Evolutionary conservation across 2,113 vertebrate species (phyloP).

Genomic region (Pipa parva): DNA sequence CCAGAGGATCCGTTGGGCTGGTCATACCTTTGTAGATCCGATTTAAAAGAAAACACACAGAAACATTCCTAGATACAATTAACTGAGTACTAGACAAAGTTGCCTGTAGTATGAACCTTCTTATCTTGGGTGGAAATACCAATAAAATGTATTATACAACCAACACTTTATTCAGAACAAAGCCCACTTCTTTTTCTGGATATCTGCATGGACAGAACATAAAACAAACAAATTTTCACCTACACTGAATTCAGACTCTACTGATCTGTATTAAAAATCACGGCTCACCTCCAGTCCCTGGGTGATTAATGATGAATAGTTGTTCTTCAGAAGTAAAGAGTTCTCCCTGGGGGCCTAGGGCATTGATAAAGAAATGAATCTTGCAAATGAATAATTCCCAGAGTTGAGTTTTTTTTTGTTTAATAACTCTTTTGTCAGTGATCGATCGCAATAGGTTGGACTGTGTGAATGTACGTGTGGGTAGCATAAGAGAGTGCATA

Average conservation of each 20-base stretch:
- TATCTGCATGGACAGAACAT: not conserved
- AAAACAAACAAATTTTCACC: not conserved
- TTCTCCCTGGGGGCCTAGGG: conserved; percentile 61
- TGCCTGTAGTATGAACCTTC: too few relatives aligned
- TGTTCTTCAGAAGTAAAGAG: conserved; percentile 56
- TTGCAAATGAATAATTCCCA: conserved; percentile 69
- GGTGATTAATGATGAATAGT: conserved; percentile 56
- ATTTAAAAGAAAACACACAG: too few relatives aligned
- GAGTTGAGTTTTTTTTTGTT: conserved; percentile 63
- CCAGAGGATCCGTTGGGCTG: too few relatives aligned
- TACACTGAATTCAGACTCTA: not conserved
- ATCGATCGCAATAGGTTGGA: conserved; percentile 63
- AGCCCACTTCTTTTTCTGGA: too few relatives aligned
- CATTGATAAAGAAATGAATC: conserved; percentile 74
- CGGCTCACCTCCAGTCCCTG: conserved; percentile 36
- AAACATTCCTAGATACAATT: too few relatives aligned
- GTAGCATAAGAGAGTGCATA: conserved; percentile 18
- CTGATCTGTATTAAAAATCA: conserved; percentile 50
- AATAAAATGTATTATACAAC: too few relatives aligned
- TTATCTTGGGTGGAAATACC: too few relatives aligned
- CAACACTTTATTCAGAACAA: too few relatives aligned
- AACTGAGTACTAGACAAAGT: too few relatives aligned
- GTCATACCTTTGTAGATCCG: too few relatives aligned
- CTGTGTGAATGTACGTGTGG: conserved; percentile 48
- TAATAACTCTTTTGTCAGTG: conserved; percentile 72